Evolutionary conservation across 2,888 invertebrate genomes (phyloP), one percentile per base, ranked within the genome.

Genomic region (Caradrina clavipalpis): DNA sequence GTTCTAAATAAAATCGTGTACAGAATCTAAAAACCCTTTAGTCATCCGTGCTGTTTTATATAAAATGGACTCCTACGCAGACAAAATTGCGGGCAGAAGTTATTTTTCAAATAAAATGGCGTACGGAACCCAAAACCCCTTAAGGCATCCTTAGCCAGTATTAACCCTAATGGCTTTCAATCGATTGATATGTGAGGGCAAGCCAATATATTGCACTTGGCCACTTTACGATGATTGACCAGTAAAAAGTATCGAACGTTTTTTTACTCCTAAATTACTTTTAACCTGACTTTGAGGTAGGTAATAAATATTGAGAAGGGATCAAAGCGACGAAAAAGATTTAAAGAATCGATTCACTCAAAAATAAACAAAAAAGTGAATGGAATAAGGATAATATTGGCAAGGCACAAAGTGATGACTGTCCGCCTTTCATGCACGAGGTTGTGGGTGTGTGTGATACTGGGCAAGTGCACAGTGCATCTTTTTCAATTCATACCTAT

Each of bases 151-250:
- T 19, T 57, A 11, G 15, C 11, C 42, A 53, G 15, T 69, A 67
- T 76, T 35, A 50, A 59, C 49, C 56, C 76, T 80, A 80, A 76
- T 78, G 69, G 76, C 10, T 51, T 57, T 64, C 59, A 51, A 61
- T 67, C 67, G 67, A 76, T 66, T 78, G 69, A 70, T 69, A 78
- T 54, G 59, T 76, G 76, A 60, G 51, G 55, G 57, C 51, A 19
- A 35, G 54, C 31, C 64, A 78, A 75, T 80, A 67, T 53, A 72
- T 60, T 61, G 62, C 51, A 74, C 6, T 19, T 50, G 58, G 35
- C 47, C 74, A 69, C 50, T 62, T 68, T 70, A 65, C 68, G 42
- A 75, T 69, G 59, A 60, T 59, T 54, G 58, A 22, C 51, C 49
- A 45, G 22, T 17, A 74, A 74, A 62, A 74, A 50, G 39, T 55